These are phyloP conservation scores for Phengaris arion DNA, from an alignment of 2,888 invertebrate genomes.

Conservation along the genomic window DNA sequence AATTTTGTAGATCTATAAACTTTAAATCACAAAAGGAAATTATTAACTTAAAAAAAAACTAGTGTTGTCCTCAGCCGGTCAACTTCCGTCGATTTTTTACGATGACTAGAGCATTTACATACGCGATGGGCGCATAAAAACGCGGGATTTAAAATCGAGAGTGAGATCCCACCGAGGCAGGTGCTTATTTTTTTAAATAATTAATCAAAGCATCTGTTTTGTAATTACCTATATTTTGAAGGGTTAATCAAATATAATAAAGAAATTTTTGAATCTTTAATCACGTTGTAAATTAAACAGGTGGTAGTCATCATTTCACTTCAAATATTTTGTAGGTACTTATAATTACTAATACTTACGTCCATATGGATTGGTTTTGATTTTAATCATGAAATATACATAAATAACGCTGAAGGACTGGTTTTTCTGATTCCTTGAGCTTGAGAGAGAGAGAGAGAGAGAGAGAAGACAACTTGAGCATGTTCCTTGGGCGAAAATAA, in stretches of 20 bases:
- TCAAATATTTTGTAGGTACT: not conserved
- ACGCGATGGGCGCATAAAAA: not conserved
- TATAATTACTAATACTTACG: not conserved
- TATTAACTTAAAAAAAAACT: not conserved
- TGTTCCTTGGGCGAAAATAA: too few relatives aligned
- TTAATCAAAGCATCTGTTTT: conserved; percentile 76
- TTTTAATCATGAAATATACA: too few relatives aligned
- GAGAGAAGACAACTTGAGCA: too few relatives aligned
- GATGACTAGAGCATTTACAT: conserved; percentile 26
- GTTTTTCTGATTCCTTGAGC: too few relatives aligned
- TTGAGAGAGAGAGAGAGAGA: too few relatives aligned
- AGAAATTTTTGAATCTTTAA: conserved; percentile 58
- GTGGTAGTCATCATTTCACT: not conserved
- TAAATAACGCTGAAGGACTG: too few relatives aligned
- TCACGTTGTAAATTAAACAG: conserved; percentile 39
- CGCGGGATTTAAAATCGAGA: conserved; percentile 47
- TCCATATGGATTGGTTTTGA: too few relatives aligned
- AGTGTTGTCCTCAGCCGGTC: conserved; percentile 16
- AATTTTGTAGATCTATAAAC: too few relatives aligned
- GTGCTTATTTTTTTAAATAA: conserved; percentile 70
- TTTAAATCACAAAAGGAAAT: not conserved
- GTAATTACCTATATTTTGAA: conserved; percentile 68
- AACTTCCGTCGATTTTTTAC: conserved; percentile 27
- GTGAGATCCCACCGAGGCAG: conserved; percentile 71
- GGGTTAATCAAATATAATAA: conserved; percentile 79